A percentile compares a stretch with the other conserved stretches of the same genome.
phyloP scores from a whole-genome alignment of 2,888 invertebrate species.

The Diarsia mendica region DNA sequence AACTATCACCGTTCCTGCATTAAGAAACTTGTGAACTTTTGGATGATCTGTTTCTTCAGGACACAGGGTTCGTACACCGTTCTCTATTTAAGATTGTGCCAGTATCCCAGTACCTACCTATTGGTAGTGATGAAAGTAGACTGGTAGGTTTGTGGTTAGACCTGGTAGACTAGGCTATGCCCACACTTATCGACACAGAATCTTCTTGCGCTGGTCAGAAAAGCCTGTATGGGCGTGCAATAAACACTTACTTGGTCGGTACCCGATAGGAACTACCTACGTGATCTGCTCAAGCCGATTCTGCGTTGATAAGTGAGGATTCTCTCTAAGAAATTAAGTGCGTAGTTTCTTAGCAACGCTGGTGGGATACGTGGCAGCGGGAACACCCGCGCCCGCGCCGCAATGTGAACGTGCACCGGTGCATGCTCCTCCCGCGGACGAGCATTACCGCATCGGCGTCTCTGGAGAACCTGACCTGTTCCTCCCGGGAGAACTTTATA shows the following conservation, averaged over 20 bases:
- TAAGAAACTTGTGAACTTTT: neutral
- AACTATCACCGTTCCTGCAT: neutral
- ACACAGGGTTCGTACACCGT: neutral
- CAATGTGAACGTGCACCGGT: constrained; percentile 80
- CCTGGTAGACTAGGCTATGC: neutral
- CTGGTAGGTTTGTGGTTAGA: neutral
- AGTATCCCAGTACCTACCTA: neutral
- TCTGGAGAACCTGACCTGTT: constrained; percentile 94
- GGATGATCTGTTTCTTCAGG: neutral
- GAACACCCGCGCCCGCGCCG: constrained; percentile 17
- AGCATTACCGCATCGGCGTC: constrained; percentile 92
- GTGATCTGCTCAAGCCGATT: constrained; percentile 3
- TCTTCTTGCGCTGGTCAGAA: neutral
- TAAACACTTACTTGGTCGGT: too few relatives aligned
- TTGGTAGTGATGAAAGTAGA: neutral
- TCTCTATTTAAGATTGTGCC: neutral
- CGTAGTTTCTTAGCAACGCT: constrained; percentile 35
- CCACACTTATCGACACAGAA: too few relatives aligned
- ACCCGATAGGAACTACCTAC: too few relatives aligned
- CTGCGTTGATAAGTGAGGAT: neutral
- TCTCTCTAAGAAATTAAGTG: neutral
- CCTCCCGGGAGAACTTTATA: constrained; percentile 94
- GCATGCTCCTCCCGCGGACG: constrained; percentile 91
- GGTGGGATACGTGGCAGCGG: constrained; percentile 6
- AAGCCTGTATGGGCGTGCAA: neutral